Conservation (phyloP, 2,113 vertebrate species). For the Xenopus borealis region DNA sequence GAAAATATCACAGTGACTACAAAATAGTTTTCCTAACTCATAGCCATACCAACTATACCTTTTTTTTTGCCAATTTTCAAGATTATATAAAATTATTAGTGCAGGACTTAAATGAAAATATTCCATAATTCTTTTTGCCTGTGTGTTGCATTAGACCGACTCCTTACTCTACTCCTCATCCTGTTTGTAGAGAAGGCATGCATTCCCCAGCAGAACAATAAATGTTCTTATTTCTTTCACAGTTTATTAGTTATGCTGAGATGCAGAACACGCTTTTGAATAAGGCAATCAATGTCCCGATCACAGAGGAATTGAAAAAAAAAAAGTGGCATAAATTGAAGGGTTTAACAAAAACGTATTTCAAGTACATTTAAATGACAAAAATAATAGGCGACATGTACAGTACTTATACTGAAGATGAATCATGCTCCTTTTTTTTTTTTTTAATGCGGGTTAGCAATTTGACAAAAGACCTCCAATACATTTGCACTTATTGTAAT, state of each 20-base stretch:
- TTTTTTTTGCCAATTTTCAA: no score
- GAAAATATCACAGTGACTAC: no score
- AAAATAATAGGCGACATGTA: slow-evolving; percentile 1
- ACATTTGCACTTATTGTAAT: slow-evolving; percentile 16
- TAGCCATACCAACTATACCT: no score
- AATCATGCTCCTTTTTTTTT: slow-evolving; percentile 18
- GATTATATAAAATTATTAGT: no score
- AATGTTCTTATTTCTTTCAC: neutral
- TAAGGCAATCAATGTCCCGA: slow-evolving; percentile 5
- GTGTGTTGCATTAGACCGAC: no score
- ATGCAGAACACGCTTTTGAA: slow-evolving; percentile 8
- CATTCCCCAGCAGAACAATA: no score
- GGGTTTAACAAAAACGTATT: slow-evolving; percentile 1
- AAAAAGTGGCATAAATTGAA: neutral
- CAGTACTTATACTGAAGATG: slow-evolving; percentile 24
- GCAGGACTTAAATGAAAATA: no score
- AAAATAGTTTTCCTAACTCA: no score
- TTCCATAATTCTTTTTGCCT: no score
- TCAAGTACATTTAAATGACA: slow-evolving; percentile 2
- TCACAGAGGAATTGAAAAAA: neutral
- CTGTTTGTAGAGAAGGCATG: no score
- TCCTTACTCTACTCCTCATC: no score
- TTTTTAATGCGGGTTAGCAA: slow-evolving; percentile 12
- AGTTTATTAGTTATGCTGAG: slow-evolving; percentile 10
- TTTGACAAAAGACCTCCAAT: slow-evolving; percentile 2